A percentile compares a stretch with the other conserved stretches of the same genome.
These are phyloP conservation scores for Drosophila punjabiensis DNA, from an alignment of 1,140 invertebrate genomes.

Conservation along the genomic window DNA sequence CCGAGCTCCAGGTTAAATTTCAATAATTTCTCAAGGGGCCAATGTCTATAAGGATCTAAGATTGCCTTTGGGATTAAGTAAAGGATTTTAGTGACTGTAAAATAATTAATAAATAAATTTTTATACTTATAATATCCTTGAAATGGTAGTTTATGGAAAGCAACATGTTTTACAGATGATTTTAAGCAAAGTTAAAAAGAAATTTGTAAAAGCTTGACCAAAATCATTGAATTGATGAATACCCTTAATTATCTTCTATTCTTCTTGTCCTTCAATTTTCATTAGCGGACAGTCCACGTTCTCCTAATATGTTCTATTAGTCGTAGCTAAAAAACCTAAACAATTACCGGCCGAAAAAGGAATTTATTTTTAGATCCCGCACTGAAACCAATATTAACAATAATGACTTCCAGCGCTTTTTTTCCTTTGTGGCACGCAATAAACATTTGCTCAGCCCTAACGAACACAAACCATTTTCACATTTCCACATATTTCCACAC, in stretches of 20 bases:
- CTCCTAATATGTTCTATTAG: neutral
- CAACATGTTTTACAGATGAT: neutral
- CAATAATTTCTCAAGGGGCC: slow-evolving; percentile 15
- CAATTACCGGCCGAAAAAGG: slow-evolving; percentile 12
- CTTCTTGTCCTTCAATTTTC: neutral
- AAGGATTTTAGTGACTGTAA: too few species aligned
- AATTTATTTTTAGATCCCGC: slow-evolving; percentile 22
- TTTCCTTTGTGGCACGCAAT: slow-evolving; percentile 27
- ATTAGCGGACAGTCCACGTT: neutral
- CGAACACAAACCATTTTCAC: slow-evolving; percentile 34
- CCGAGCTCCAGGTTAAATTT: neutral
- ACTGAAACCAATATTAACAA: slow-evolving; percentile 25
- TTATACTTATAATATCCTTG: neutral
- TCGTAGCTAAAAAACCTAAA: neutral
- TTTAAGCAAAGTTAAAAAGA: neutral
- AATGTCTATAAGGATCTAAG: neutral
- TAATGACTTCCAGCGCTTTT: slow-evolving; percentile 14
- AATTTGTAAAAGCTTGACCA: neutral
- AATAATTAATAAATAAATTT: neutral
- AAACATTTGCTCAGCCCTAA: slow-evolving; percentile 30
- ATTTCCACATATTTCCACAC: slow-evolving; percentile 30
- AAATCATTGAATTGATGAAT: neutral
- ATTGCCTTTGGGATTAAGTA: neutral
- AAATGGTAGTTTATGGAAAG: neutral
- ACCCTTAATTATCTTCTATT: too few species aligned